phyloP scores from a whole-genome alignment of 2,797 vertebrate species.

The Myotis planiceps region DNA sequence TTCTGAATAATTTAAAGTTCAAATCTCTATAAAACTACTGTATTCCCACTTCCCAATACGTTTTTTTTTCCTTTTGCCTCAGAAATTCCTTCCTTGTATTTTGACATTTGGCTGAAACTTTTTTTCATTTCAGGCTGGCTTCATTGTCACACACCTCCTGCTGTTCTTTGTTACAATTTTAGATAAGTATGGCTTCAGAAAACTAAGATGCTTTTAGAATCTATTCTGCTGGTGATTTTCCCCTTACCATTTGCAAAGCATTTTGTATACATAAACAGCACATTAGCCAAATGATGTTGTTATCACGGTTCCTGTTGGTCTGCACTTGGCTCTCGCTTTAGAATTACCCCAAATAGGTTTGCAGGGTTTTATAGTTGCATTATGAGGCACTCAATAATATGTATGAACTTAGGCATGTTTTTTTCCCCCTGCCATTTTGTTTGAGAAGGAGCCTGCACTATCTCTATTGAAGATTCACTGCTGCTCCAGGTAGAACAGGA shows the following conservation, averaged over 20 bases:
- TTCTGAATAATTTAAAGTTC: conserved; percentile 80
- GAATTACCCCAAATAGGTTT: conserved; percentile 59
- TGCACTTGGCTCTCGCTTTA: conserved; percentile 52
- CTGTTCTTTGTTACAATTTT: conserved; percentile 67
- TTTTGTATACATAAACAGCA: conserved; percentile 63
- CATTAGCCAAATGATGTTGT: conserved; percentile 64
- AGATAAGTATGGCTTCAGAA: conserved; percentile 73
- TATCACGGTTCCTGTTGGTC: conserved; percentile 59
- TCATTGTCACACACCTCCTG: conserved; percentile 35
- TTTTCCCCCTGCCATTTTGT: neutral
- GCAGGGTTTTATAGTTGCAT: conserved; percentile 55
- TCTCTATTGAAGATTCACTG: neutral
- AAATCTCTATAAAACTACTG: conserved; percentile 76
- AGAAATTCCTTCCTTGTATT: conserved; percentile 69
- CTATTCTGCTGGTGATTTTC: conserved; percentile 69
- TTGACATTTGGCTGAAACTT: conserved; percentile 68
- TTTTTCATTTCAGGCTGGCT: conserved; percentile 7
- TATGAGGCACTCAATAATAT: conserved; percentile 58
- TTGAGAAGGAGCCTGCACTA: neutral
- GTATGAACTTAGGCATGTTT: neutral
- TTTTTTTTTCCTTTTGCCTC: conserved; percentile 57
- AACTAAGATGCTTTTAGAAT: conserved; percentile 73
- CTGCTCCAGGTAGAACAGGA: neutral
- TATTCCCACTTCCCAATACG: conserved; percentile 77
- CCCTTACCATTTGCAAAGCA: conserved; percentile 60